Percentiles rank a stretch among this genome's conserved stretches.
Evolutionary conservation across 2,113 vertebrate genomes (phyloP).

Genomic region (Pelmatolapia mariae): DNA sequence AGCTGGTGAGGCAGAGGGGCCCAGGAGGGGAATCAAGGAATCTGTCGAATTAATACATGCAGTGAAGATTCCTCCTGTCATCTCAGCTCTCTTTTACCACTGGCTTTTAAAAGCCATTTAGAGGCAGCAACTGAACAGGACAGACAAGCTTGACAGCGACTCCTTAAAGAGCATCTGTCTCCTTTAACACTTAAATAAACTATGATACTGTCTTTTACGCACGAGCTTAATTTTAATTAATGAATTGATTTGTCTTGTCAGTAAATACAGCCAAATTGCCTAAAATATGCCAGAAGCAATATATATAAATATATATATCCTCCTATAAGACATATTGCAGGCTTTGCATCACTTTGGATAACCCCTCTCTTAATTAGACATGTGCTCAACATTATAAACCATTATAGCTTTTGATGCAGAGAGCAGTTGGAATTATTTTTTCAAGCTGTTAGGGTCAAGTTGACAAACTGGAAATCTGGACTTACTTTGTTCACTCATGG

Average conservation of each 20-base stretch:
- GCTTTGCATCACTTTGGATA: slow-evolving; percentile 22
- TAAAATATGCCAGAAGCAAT: slow-evolving; percentile 48
- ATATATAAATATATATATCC: neutral
- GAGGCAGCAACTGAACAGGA: slow-evolving; percentile 40
- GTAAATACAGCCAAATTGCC: slow-evolving; percentile 47
- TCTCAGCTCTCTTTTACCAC: slow-evolving; percentile 35
- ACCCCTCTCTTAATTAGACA: slow-evolving; percentile 32
- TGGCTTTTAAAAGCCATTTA: slow-evolving; percentile 62
- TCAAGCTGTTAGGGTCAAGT: neutral
- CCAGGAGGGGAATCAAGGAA: slow-evolving; percentile 69
- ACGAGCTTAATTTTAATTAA: slow-evolving; percentile 68
- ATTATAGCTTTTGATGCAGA: slow-evolving; percentile 13
- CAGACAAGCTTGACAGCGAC: slow-evolving; percentile 42
- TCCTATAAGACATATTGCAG: neutral
- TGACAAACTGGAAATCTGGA: neutral
- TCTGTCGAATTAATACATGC: slow-evolving; percentile 70
- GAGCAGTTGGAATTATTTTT: slow-evolving; percentile 5
- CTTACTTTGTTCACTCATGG: neutral
- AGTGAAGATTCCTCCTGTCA: slow-evolving; percentile 57
- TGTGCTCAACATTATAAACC: slow-evolving; percentile 31
- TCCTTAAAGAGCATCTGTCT: slow-evolving; percentile 66
- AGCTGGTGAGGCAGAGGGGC: slow-evolving; percentile 53
- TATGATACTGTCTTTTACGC: slow-evolving; percentile 57
- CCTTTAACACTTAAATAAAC: slow-evolving; percentile 51
- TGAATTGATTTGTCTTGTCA: slow-evolving; percentile 75